Base-by-base conservation (phyloP, 2,888 invertebrate species). In the Corythucha ciliata region DNA sequence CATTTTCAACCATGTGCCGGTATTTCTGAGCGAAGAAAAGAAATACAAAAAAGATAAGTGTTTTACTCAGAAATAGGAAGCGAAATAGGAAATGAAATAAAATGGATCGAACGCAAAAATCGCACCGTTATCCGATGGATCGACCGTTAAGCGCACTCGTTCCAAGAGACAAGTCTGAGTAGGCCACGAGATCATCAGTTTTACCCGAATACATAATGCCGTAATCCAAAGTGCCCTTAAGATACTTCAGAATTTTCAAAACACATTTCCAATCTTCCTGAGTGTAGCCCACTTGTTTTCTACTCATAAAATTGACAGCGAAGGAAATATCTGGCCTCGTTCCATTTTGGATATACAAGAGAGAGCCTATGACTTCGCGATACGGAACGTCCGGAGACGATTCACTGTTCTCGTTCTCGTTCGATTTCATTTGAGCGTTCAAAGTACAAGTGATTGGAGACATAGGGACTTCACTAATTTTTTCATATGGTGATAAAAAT, bases 331-430 rank as follows among this genome's bases (percentile, higher is more conserved):
- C 44, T 4, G 44, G 29, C 7, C 44, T 12, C 4, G 44, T 44
- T 10, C 29, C 6, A 44, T 44, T 27, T 29, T 44, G 44, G 7
- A 44, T 27, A 14, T 44, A 44, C 18, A 44, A 36, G 36, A 36
- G 36, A 18, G 39, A 39, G 18, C 39, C 39, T 5, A 24, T 22
- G n/a, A 41, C 16, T 18, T 39, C 39, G 20, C 39, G 39, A 16
- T 39, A 39, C 12, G 39, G 39, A 39, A 39, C 39, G 16, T 21
- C 39, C 12, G 39, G 39, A 39, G 20, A 39, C 21, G 14, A 16
- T n/a, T 39, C 39, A 39, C 12, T 20, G 18, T 18, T 22, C 21
- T 39, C 21, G n/a, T 20, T 39, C 39, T 41, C 26, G 14, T 4
- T 20, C 14, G n/a, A 8, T n/a, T 22, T 21, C 7, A 7, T 39